A percentile compares a stretch with the other conserved stretches of the same genome.
These are phyloP conservation scores for Collichthys lucidus DNA, from an alignment of 2,113 vertebrate species.

Conservation along the genomic window DNA sequence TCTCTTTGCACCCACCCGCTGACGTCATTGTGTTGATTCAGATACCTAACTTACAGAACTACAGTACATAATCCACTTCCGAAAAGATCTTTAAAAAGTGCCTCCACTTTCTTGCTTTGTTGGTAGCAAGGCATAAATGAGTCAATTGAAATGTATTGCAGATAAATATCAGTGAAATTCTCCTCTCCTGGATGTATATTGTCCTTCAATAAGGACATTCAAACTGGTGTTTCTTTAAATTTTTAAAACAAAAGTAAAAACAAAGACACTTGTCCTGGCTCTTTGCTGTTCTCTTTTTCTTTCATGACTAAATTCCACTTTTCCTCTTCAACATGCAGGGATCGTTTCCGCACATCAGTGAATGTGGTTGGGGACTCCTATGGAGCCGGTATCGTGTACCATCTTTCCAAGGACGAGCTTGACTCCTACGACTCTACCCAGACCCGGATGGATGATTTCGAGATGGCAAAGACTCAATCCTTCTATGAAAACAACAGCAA, in stretches of 20 bases:
- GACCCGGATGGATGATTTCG: conserved; percentile 89
- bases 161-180: background rate
- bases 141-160: conserved; percentile 6
- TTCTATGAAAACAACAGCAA: conserved; percentile 95
- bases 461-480: conserved; percentile 94
- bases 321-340: conserved; percentile 80
- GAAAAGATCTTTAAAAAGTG: background rate
- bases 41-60: background rate
- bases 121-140: background rate
- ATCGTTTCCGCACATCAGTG: conserved; percentile 97
- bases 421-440: conserved; percentile 92
- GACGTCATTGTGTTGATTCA: background rate
- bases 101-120: background rate
- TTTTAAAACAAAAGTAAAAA: background rate
- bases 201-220: background rate
- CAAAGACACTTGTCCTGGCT: too few relatives aligned
- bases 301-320: background rate
- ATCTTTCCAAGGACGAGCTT: conserved; percentile 95
- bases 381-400: conserved; percentile 97
- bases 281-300: background rate
- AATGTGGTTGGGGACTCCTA: conserved; percentile 98
- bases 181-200: background rate
- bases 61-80: background rate
- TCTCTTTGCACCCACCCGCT: background rate
- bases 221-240: background rate